Percentiles rank a stretch among this genome's conserved stretches.
Evolutionary conservation across 2,113 vertebrate genomes (phyloP).

Genomic region (Rattus norvegicus): DNA sequence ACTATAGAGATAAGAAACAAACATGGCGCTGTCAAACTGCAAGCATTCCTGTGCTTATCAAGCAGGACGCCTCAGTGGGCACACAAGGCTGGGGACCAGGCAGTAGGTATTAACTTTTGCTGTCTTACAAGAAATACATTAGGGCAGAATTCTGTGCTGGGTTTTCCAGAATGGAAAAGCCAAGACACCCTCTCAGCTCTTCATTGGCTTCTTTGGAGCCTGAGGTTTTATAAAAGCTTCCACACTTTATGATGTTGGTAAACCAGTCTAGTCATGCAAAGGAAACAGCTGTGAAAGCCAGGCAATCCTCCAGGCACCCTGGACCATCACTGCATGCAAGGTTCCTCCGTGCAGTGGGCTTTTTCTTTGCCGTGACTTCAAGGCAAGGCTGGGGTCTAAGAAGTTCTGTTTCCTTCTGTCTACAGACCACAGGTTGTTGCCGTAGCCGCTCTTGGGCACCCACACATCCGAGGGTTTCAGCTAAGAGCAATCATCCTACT

Average conservation of each 20-base stretch:
- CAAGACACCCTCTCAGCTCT: not conserved
- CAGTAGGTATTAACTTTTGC: not conserved
- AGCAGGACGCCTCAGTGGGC: constrained; percentile 12
- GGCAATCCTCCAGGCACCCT: not conserved
- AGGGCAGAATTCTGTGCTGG: not conserved
- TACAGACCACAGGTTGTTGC: not conserved
- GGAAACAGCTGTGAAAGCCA: not conserved
- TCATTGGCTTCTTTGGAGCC: not conserved
- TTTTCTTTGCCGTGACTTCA: not conserved
- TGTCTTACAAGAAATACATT: not conserved
- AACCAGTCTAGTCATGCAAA: not conserved
- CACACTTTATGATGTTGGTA: not conserved
- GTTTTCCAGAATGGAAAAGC: constrained; percentile 22
- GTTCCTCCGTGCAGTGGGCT: not conserved
- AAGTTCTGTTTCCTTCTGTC: constrained; percentile 29
- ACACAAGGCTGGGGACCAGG: not conserved
- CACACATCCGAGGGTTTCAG: not conserved
- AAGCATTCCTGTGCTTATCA: constrained; percentile 18
- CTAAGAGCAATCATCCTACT: constrained; percentile 5
- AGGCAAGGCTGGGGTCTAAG: not conserved
- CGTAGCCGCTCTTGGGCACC: not conserved
- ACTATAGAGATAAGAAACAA: constrained; percentile 60
- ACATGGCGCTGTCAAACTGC: constrained; percentile 17
- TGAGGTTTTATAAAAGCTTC: not conserved
- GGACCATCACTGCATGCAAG: not conserved